phyloP scores from a whole-genome alignment of 2,888 invertebrate genomes.

The Hemistola chrysoprasaria region DNA sequence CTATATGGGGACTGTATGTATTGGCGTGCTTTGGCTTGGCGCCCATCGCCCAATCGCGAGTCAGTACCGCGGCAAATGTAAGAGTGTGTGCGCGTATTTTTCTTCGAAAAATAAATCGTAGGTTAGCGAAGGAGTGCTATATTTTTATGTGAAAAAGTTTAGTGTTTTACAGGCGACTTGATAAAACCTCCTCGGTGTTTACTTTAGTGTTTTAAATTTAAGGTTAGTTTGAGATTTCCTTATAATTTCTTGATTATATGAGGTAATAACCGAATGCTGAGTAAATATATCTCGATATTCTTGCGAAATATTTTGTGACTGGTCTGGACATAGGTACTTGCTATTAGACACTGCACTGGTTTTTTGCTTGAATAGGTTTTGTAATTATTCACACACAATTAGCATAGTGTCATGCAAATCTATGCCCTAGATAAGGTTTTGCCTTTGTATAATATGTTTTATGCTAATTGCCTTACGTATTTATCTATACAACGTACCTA shows the following conservation, averaged over 20 bases:
- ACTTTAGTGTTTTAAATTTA: constrained; percentile 20
- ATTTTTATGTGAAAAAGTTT: constrained; percentile 22
- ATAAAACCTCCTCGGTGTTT: constrained; percentile 5
- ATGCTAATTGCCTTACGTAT: no score
- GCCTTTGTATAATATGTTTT: constrained; percentile 3
- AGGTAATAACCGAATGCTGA: constrained; percentile 45
- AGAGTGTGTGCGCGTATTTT: constrained; percentile 56
- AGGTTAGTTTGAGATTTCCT: constrained; percentile 47
- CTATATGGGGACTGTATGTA: no score
- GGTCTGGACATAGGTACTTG: constrained; percentile 13
- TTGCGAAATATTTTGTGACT: constrained; percentile 49
- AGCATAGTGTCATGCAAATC: constrained; percentile 10
- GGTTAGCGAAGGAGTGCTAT: constrained; percentile 15
- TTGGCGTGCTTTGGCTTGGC: constrained; percentile 64
- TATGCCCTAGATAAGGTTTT: constrained; percentile 12
- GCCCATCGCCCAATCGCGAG: constrained; percentile 58
- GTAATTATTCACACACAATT: constrained; percentile 6
- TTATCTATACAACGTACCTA: no score
- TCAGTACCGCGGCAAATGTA: constrained; percentile 55
- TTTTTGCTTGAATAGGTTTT: constrained; percentile 15
- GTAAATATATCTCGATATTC: constrained; percentile 44
- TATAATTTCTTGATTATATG: constrained; percentile 28
- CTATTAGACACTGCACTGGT: background rate
- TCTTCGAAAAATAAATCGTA: constrained; percentile 35
- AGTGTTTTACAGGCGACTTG: constrained; percentile 12